These are phyloP conservation scores for Grapholita molesta DNA, from an alignment of 1,140 invertebrate genomes.

Conservation along the genomic window DNA sequence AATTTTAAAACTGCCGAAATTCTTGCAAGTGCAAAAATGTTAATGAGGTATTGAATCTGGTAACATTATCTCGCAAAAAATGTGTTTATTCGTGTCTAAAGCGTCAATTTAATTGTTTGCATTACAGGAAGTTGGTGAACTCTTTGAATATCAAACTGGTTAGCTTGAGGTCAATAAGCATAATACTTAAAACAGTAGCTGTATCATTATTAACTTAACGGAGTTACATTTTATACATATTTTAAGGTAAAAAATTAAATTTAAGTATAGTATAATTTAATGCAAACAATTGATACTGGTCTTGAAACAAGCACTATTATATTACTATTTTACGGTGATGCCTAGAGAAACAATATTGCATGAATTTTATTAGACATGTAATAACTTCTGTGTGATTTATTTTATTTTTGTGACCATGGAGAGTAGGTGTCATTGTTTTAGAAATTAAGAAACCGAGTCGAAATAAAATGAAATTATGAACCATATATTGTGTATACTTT, in stretches of 20 bases:
- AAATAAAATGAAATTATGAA: constrained; percentile 65
- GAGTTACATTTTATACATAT: constrained; percentile 30
- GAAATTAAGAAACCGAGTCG: constrained; percentile 49
- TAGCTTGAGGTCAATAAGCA: constrained; percentile 51
- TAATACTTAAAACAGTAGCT: constrained; percentile 54
- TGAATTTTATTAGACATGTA: neutral
- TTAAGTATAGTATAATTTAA: constrained; percentile 6
- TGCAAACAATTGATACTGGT: constrained; percentile 10
- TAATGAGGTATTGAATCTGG: neutral
- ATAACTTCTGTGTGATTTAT: constrained; percentile 10
- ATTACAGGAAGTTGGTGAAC: constrained; percentile 75
- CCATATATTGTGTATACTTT: constrained; percentile 46
- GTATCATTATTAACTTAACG: constrained; percentile 57
- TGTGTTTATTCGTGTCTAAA: constrained; percentile 21
- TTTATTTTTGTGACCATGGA: constrained; percentile 6
- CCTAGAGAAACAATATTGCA: neutral
- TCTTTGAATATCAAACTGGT: constrained; percentile 64
- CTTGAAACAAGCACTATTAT: neutral
- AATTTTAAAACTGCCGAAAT: neutral
- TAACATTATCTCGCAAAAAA: neutral
- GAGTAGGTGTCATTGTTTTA: constrained; percentile 42
- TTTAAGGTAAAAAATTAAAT: neutral
- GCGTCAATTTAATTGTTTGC: constrained; percentile 63
- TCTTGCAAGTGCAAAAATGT: neutral
- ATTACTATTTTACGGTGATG: neutral